Percentiles rank a stretch among this genome's conserved stretches.
Evolutionary conservation across 2,113 vertebrate species (phyloP).

Genomic region (Uria aalge): DNA sequence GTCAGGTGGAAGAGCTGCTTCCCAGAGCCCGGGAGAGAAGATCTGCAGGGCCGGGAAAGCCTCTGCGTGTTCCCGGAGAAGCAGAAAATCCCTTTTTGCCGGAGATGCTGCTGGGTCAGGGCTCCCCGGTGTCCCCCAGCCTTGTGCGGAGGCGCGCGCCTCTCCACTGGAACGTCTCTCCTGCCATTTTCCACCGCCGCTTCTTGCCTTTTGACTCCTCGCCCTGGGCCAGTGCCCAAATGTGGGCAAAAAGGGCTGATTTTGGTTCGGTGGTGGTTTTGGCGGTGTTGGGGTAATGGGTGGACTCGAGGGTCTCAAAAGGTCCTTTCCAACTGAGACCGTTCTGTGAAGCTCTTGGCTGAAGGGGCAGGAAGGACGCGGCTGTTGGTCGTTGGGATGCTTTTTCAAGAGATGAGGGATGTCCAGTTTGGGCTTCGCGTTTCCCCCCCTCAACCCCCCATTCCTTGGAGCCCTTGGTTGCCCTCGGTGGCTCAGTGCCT

Average conservation of each 20-base stretch:
- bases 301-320: too few species aligned
- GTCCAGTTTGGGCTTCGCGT: not conserved
- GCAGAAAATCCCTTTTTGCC: not conserved
- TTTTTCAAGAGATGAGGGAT: too few species aligned
- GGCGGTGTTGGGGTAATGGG: too few species aligned
- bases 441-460: not conserved
- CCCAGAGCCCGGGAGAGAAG: not conserved
- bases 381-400: too few species aligned
- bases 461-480: not conserved
- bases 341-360: too few species aligned
- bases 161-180: not conserved
- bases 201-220: not conserved
- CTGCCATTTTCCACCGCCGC: accelerated
- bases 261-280: too few species aligned
- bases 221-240: not conserved
- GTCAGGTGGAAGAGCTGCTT: not conserved
- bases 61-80: not conserved
- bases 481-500: not conserved
- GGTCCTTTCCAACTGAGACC: too few species aligned
- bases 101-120: not conserved
- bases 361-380: too few species aligned
- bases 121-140: not conserved
- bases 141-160: accelerated
- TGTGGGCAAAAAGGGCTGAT: not conserved
- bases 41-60: not conserved